Conservation (phyloP, 2,797 vertebrate genomes). For the Aythya fuligula region DNA sequence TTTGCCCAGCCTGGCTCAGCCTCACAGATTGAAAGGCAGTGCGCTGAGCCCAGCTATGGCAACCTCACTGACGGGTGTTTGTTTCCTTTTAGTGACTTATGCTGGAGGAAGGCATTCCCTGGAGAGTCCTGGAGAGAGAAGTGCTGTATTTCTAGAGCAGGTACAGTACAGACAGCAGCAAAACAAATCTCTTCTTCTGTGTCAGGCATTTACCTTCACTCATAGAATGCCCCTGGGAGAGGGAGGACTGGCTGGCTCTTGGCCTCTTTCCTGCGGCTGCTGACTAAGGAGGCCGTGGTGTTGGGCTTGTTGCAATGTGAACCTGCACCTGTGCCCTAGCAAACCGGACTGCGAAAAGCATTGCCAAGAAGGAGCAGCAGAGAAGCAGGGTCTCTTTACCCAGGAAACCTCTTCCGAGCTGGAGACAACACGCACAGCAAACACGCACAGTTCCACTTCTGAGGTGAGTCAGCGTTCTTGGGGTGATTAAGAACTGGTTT, state of each 20-base stretch:
- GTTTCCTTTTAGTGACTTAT: constrained; percentile 16
- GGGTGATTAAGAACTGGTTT: background rate
- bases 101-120: background rate
- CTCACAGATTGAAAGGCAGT: background rate
- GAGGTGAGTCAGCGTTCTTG: constrained; percentile 30
- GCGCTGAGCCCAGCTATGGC: rapidly evolving
- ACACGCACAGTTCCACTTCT: background rate
- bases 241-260: background rate
- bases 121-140: background rate
- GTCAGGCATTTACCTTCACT: background rate
- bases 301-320: constrained; percentile 5
- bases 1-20: background rate
- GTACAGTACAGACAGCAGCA: constrained; percentile 38
- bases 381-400: background rate
- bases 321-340: background rate
- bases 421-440: background rate
- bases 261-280: background rate
- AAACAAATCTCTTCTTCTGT: background rate
- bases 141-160: constrained; percentile 18
- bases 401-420: background rate
- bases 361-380: background rate
- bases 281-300: background rate
- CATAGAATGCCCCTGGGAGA: background rate
- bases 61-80: background rate
- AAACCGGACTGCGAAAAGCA: background rate